Base-by-base conservation (phyloP, 2,888 invertebrate genomes). In the Papilio protenor region DNA sequence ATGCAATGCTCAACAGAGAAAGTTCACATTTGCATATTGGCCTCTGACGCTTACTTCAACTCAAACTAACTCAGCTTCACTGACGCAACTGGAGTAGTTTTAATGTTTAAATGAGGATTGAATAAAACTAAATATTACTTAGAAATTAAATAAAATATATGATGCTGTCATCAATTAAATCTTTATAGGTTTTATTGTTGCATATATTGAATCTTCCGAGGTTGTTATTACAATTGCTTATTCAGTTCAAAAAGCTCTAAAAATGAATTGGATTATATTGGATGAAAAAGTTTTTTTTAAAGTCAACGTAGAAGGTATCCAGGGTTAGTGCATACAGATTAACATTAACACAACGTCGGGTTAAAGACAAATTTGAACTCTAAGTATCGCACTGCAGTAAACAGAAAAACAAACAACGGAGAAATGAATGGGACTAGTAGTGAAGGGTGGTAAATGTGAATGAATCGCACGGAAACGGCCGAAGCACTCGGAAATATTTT, bases 1-100 rank as follows among this genome's bases (percentile, higher is more conserved):
- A 52, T 52, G 61, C 64, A 66, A 77, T 73, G 77, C 69, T 79
- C 87, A 89, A 90, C 88, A 91, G 92, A 89, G 93, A 93, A 93
- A 93, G 93, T 93, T 87, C 86, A 86, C 89, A 93, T 93, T 93
- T 91, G 90, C 93, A 93, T 93, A 90, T 89, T 87, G 89, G 87
- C 88, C 87, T 84, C 83, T 84, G 83, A 81, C 83, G 83, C 81
- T 80, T 85, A 87, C 85, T 86, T 85, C 76, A 80, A 80, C 81
- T 85, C 81, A 80, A 81, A 81, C 83, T 83, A 88, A 87, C 85
- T 89, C 85, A 82, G 83, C 80, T 80, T 78, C 79, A 80, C 81
- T 80, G 82, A 78, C 75, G 79, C 61, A 71, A 64, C 64, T 64
- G 16, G 21, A 33, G 21, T 57, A 77, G 73, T 59, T 77, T 77